Evolutionary conservation across 2,888 invertebrate species (phyloP).

Genomic region (Congeria kusceri): DNA sequence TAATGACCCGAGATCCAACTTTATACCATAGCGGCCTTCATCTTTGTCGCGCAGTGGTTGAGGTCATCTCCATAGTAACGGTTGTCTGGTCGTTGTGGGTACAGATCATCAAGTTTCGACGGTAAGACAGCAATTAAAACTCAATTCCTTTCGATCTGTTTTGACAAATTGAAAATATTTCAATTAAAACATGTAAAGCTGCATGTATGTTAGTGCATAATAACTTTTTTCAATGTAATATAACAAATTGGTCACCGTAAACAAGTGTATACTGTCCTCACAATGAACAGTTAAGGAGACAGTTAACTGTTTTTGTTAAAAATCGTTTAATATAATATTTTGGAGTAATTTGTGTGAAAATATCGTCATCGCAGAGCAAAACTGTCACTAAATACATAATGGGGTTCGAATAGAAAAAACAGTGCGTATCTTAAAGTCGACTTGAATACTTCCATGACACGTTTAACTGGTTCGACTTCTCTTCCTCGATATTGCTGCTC

Average conservation of each 20-base stretch:
- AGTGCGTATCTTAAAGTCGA: conserved; percentile 50
- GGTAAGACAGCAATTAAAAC: conserved; percentile 57
- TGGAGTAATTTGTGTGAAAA: neutral
- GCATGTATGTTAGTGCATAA: too few species aligned
- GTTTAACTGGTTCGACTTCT: conserved; percentile 79
- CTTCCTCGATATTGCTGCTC: conserved; percentile 69
- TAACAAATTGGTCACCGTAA: too few species aligned
- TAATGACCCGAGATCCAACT: conserved; percentile 66
- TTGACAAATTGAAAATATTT: too few species aligned
- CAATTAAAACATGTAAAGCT: too few species aligned
- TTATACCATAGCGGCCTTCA: conserved; percentile 70
- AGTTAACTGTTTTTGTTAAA: too few species aligned
- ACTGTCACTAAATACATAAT: too few species aligned
- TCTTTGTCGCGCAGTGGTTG: conserved; percentile 73
- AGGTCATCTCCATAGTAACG: conserved; percentile 65
- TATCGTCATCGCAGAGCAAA: too few species aligned
- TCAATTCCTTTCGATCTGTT: too few species aligned
- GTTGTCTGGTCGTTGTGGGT: conserved; percentile 65
- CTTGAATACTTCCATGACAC: conserved; percentile 77
- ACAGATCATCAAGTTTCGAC: conserved; percentile 78
- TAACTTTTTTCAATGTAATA: too few species aligned
- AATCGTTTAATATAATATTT: neutral
- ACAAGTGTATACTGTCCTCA: too few species aligned
- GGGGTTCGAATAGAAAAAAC: neutral
- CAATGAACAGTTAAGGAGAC: too few species aligned